Conservation (phyloP, 2,113 vertebrate species). For the Tetrao urogallus region DNA sequence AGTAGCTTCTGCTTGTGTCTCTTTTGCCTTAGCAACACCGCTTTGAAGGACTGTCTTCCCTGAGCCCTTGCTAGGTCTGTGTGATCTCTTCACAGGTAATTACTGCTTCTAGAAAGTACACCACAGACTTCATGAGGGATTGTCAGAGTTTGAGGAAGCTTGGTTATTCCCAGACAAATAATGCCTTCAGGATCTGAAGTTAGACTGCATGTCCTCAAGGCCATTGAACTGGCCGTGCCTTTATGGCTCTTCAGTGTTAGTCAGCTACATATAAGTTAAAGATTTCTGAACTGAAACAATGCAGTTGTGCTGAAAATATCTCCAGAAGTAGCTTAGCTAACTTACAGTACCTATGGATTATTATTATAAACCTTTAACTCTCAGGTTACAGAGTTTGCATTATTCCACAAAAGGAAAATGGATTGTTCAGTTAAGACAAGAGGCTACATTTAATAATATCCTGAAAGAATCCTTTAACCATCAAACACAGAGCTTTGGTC, state of each 20-base stretch:
- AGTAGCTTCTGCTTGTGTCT: neutral
- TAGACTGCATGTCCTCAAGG: neutral
- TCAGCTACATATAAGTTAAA: neutral
- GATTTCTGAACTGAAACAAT: neutral
- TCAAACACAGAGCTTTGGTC: neutral
- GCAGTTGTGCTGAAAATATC: neutral
- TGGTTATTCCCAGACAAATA: neutral
- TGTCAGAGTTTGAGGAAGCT: neutral
- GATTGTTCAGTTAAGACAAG: neutral
- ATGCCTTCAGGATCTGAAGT: neutral
- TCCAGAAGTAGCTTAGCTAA: neutral
- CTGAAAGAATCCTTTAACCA: neutral
- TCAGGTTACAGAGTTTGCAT: neutral
- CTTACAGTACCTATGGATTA: neutral
- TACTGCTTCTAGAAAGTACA: neutral
- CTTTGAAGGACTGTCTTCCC: neutral
- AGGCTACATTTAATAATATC: neutral
- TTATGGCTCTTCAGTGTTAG: neutral
- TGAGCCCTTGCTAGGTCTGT: neutral
- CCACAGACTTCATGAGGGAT: accelerated
- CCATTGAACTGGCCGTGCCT: neutral
- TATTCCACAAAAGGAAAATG: neutral
- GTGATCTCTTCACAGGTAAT: neutral
- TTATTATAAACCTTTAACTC: neutral
- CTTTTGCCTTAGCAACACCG: neutral